Evolutionary conservation across 2,888 invertebrate species (phyloP).

Genomic region (Drosophila niveifrons): DNA sequence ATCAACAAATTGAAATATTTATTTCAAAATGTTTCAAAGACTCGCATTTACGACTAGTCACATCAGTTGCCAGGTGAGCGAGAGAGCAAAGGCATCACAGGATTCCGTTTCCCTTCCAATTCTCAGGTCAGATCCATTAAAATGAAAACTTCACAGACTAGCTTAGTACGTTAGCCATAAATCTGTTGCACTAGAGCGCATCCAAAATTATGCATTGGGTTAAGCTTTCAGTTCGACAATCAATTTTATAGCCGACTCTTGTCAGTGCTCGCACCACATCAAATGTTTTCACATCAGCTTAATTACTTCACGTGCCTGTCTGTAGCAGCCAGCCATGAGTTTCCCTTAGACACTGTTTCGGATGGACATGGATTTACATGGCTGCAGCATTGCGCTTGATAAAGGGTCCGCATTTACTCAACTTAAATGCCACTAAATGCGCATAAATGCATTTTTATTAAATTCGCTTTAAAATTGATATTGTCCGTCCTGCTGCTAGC

Average conservation of each 20-base stretch:
- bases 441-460: constrained; percentile 73
- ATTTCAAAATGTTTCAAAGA: constrained; percentile 63
- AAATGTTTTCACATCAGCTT: constrained; percentile 70
- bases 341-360: background rate
- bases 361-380: constrained; percentile 36
- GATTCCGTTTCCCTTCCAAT: constrained; percentile 10
- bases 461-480: constrained; percentile 76
- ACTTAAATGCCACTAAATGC: constrained; percentile 72
- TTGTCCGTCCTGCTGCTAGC: constrained; percentile 37
- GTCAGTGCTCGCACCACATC: constrained; percentile 74
- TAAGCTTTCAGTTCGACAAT: constrained; percentile 56
- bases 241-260: constrained; percentile 75
- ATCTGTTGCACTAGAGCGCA: constrained; percentile 60
- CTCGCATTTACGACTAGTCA: constrained; percentile 36
- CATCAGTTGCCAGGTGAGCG: constrained; percentile 67
- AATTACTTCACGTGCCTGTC: constrained; percentile 57
- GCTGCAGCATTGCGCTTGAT: constrained; percentile 20
- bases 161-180: constrained; percentile 59
- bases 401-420: constrained; percentile 46
- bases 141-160: constrained; percentile 21
- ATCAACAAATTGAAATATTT: constrained; percentile 76
- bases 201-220: constrained; percentile 44
- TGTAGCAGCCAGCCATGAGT: constrained; percentile 3
- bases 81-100: constrained; percentile 3
- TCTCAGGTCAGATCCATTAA: constrained; percentile 14